A percentile compares a stretch with the other conserved stretches of the same genome.
Conservation (phyloP, 2,113 vertebrate genomes). For the Scalopus aquaticus region DNA sequence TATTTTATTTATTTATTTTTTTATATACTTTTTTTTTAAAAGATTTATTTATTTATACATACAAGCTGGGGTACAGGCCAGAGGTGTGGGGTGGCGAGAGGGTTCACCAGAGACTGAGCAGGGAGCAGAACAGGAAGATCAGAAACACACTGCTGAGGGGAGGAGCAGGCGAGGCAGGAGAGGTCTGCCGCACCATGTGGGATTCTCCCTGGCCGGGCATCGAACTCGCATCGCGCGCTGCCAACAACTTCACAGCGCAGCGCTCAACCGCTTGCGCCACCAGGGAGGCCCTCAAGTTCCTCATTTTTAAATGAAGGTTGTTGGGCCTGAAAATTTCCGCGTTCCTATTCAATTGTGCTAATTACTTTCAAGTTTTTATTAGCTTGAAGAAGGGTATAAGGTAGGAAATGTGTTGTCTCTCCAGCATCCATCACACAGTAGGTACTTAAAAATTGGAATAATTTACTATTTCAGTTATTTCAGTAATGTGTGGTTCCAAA, state of each 20-base stretch:
- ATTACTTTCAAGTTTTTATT: conserved; percentile 29
- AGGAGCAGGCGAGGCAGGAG: too few species aligned
- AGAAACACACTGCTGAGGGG: too few species aligned
- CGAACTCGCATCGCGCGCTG: too few species aligned
- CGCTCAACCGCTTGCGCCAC: not conserved
- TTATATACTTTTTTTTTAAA: too few species aligned
- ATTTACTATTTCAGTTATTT: not conserved
- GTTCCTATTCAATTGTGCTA: conserved; percentile 28
- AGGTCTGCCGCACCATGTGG: too few species aligned
- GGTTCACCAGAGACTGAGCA: too few species aligned
- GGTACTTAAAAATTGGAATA: conserved; percentile 15
- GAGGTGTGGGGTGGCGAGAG: too few species aligned
- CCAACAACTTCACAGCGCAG: too few species aligned
- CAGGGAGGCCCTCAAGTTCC: not conserved
- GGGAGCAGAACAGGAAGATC: too few species aligned
- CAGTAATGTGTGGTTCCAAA: not conserved
- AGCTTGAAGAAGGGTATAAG: not conserved
- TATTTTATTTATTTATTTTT: not conserved
- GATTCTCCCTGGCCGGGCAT: too few species aligned
- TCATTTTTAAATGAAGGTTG: not conserved
- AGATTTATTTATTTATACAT: too few species aligned
- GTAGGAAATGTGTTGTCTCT: not conserved
- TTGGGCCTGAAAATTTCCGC: not conserved
- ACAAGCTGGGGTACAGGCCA: too few species aligned
- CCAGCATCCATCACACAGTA: not conserved